These are phyloP conservation scores for Montipora capitata DNA, from an alignment of 92 coral and sea anemone species.

Conservation along the genomic window DNA sequence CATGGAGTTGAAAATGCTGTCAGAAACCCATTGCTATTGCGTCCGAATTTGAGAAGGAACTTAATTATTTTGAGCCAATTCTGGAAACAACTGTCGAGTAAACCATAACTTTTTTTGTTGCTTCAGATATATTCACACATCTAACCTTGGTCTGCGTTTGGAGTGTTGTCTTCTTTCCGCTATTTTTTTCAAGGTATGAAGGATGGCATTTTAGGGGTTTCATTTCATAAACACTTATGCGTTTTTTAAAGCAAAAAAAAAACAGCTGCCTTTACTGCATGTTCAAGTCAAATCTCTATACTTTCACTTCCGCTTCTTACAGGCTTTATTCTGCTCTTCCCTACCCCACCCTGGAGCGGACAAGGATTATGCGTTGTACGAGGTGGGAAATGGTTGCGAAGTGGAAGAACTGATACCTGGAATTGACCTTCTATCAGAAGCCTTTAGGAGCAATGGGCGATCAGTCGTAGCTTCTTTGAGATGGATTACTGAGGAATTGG, in stretches of 20 bases:
- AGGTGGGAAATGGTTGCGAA: slow-evolving; percentile 86
- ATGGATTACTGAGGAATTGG: slow-evolving; percentile 95
- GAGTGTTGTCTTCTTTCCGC: slow-evolving; percentile 94
- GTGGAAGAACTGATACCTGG: slow-evolving; percentile 91
- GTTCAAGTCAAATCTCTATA: too few relatives aligned
- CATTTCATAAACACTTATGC: too few relatives aligned
- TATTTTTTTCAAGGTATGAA: slow-evolving; percentile 84
- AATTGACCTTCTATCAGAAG: slow-evolving; percentile 92
- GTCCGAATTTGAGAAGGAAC: too few relatives aligned
- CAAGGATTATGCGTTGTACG: slow-evolving; percentile 95
- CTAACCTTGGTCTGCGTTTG: slow-evolving; percentile 91
- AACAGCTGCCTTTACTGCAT: too few relatives aligned
- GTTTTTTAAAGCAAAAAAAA: not conserved
- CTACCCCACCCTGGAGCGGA: slow-evolving; percentile 96
- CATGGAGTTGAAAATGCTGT: too few relatives aligned
- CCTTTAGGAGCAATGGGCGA: slow-evolving; percentile 94
- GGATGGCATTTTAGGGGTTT: not conserved
- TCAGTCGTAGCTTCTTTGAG: slow-evolving; percentile 87
- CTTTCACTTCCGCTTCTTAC: not conserved
- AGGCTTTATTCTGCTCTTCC: slow-evolving; percentile 92
- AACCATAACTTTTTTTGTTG: not conserved
- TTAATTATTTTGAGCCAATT: too few relatives aligned
- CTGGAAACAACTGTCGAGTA: too few relatives aligned
- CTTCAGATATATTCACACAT: slow-evolving; percentile 90
- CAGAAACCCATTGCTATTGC: too few relatives aligned